A percentile compares a stretch with the other conserved stretches of the same genome.
phyloP scores from a whole-genome alignment of 2,113 vertebrate species.

The Melanotaenia duboulayi region DNA sequence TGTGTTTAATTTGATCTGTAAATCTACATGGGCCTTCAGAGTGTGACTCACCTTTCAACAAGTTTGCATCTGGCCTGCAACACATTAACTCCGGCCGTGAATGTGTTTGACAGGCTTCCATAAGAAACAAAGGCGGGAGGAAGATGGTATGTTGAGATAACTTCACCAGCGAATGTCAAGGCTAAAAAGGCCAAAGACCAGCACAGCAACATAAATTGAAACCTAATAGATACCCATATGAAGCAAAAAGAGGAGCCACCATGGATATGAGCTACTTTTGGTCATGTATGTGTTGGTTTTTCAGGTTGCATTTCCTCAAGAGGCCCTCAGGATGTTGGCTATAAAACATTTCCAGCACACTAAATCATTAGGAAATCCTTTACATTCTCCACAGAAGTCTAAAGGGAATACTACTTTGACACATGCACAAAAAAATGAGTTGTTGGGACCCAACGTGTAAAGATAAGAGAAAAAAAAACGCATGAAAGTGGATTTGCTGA shows the following conservation, averaged over 20 bases:
- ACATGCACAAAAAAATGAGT: no score
- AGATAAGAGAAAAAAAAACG: neutral
- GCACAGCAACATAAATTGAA: slow-evolving; percentile 26
- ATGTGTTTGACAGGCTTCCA: slow-evolving; percentile 66
- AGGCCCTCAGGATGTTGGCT: neutral
- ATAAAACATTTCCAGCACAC: neutral
- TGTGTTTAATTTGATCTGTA: slow-evolving; percentile 17
- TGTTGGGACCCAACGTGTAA: neutral
- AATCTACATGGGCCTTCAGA: neutral
- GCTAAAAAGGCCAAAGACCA: slow-evolving; percentile 2
- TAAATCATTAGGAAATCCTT: neutral
- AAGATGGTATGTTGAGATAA: slow-evolving; percentile 42
- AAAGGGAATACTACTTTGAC: no score
- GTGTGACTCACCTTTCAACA: slow-evolving; percentile 14
- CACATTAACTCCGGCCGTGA: slow-evolving; percentile 50
- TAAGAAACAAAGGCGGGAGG: slow-evolving; percentile 44
- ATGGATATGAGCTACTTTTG: neutral
- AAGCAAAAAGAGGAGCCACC: neutral
- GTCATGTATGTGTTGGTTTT: neutral
- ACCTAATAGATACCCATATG: slow-evolving; percentile 1
- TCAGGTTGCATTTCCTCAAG: no score
- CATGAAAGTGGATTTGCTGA: neutral
- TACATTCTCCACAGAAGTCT: neutral
- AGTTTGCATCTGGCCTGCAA: slow-evolving; percentile 30
- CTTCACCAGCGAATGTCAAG: slow-evolving; percentile 28